Base-by-base conservation (phyloP, 2,797 vertebrate genomes). In the Hapalemur alaotrensis region DNA sequence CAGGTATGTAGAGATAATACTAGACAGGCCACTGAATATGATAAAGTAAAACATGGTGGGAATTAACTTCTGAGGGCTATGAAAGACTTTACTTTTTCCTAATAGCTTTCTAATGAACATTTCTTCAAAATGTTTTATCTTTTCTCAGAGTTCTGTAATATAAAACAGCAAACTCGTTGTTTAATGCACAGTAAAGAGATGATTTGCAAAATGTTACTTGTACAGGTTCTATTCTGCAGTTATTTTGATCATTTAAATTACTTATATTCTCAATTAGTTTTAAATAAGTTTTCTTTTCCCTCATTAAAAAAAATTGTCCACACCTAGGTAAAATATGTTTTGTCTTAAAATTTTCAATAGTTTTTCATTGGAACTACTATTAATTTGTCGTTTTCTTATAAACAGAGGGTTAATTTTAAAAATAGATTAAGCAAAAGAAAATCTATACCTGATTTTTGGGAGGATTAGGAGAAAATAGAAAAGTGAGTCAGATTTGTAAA, bases 1-100 rank as follows among this genome's bases (percentile, higher is more conserved):
- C 98, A 98, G 98, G 98, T 98, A 98, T 96, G 98, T 95, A 97
- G 98, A 98, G 98, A 99, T 99, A 98, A 98, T 98, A 94, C 88
- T 41, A 97, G 97, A 97, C 93, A 91, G 98, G 97, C 97, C 98
- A 98, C 96, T 97, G 97, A 91, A 95, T 94, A 97, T 97, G 98
- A 98, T 98, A 98, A 98, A 98, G 97, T 97, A 97, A 98, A 98
- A 97, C 97, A 98, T 80, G 98, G 98, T 98, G 98, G 98, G 98
- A 99, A 98, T 98, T 97, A 98, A 98, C 91, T 98, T 98, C 96
- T 96, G 97, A 98, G 91, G 93, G 91, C 97, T 96, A 90, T 93
- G 86, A 97, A 98, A 69, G 43, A 57, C 95, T 97, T 98, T 94
- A 23, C 35, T 85, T 92, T 92, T 76, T 20, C 35, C 75, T 91